Percentiles rank a stretch among this genome's conserved stretches.
phyloP scores from a whole-genome alignment of 2,888 invertebrate species.

The Bombylius discolor region DNA sequence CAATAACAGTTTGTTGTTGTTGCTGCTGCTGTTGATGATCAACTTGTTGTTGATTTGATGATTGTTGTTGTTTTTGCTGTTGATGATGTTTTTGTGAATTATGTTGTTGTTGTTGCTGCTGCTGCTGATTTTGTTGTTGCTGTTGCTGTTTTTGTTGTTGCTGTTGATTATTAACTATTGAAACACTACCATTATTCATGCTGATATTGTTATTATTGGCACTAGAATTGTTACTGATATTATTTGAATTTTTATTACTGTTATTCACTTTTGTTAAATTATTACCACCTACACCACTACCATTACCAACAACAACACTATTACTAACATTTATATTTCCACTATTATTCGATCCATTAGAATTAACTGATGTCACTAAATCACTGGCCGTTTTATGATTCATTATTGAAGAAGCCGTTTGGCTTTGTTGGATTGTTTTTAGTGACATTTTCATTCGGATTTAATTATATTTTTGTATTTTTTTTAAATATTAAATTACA shows the following conservation, averaged over 20 bases:
- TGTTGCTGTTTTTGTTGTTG: constrained; percentile 10
- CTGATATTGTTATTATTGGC: neutral
- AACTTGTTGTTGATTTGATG: neutral
- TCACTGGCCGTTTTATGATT: constrained; percentile 19
- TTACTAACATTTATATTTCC: constrained; percentile 4
- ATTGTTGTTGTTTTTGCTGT: neutral
- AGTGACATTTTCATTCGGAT: constrained; percentile 6
- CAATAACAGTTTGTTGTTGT: constrained; percentile 9
- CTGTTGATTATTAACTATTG: neutral
- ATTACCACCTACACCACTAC: neutral
- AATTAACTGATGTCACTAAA: constrained; percentile 18
- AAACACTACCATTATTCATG: neutral
- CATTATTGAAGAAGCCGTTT: constrained; percentile 12
- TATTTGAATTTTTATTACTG: neutral
- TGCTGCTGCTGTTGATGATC: constrained; percentile 9
- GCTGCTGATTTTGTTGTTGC: neutral
- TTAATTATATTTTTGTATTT: no score
- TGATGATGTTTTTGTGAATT: neutral
- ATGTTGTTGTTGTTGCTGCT: constrained; percentile 8
- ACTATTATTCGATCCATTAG: neutral
- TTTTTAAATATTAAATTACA: no score
- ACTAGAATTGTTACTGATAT: neutral
- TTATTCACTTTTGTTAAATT: neutral
- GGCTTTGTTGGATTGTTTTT: constrained; percentile 12
- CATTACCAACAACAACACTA: neutral